Percentiles rank a stretch among this genome's conserved stretches.
These are phyloP conservation scores for Styela clava DNA, from an alignment of 23 tunicate species.

Conservation along the genomic window DNA sequence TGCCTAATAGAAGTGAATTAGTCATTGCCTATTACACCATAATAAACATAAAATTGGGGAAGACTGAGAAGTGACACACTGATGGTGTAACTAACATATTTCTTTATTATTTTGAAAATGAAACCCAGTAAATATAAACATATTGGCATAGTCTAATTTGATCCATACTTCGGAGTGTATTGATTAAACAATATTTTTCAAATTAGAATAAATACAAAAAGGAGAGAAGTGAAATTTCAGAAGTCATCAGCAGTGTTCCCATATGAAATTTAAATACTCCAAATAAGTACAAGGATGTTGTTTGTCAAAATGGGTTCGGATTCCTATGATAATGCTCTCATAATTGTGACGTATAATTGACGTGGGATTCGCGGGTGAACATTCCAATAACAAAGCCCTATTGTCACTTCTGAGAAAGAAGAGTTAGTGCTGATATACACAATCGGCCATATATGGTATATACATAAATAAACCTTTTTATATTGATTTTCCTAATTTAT, in stretches of 20 bases:
- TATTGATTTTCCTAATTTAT: too few relatives aligned
- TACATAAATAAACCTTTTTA: too few relatives aligned
- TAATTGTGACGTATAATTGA: neutral
- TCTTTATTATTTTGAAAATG: neutral
- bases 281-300: too few relatives aligned
- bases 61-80: neutral
- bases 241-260: too few relatives aligned
- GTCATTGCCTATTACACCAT: neutral
- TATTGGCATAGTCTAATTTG: too few relatives aligned
- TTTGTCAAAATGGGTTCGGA: neutral
- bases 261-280: too few relatives aligned
- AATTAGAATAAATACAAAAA: too few relatives aligned
- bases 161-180: too few relatives aligned
- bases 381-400: neutral
- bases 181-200: too few relatives aligned
- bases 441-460: too few relatives aligned
- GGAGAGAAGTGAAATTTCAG: too few relatives aligned
- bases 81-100: neutral
- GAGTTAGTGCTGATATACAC: too few relatives aligned
- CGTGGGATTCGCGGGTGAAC: neutral
- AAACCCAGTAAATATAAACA: neutral
- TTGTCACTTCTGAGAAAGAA: neutral
- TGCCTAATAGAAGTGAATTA: neutral
- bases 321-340: neutral
- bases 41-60: neutral